Percentiles rank a stretch among this genome's conserved stretches.
Evolutionary conservation across 2,888 invertebrate genomes (phyloP).

Genomic region (Hirtodrosophila alboralis): DNA sequence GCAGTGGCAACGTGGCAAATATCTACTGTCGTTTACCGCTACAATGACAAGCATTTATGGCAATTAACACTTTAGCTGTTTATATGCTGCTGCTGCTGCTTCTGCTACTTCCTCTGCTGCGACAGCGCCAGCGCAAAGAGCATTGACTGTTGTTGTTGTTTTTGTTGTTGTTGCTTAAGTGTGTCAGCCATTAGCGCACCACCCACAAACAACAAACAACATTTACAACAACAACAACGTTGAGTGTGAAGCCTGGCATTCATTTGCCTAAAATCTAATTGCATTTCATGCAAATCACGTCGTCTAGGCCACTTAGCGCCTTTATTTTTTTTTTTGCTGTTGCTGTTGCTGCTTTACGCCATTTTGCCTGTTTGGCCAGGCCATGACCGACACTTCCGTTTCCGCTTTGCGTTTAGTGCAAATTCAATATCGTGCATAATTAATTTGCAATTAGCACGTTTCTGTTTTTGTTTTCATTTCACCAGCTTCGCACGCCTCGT

Average conservation of each 20-base stretch:
- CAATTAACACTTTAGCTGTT: constrained; percentile 85
- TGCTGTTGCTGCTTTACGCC: constrained; percentile 12
- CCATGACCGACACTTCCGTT: constrained; percentile 21
- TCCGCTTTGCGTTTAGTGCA: constrained; percentile 74
- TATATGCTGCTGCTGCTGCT: constrained; percentile 70
- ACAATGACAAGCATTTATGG: constrained; percentile 85
- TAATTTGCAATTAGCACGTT: constrained; percentile 84
- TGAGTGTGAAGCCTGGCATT: constrained; percentile 11
- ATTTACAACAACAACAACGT: constrained; percentile 8
- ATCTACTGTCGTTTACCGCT: constrained; percentile 83
- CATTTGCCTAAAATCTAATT: constrained; percentile 68
- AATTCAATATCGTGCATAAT: constrained; percentile 84
- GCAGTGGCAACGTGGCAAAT: constrained; percentile 82
- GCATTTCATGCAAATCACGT: constrained; percentile 77
- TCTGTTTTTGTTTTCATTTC: constrained; percentile 75
- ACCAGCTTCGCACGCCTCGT: constrained; percentile 49
- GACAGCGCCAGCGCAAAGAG: constrained; percentile 39
- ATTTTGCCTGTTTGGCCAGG: constrained; percentile 32
- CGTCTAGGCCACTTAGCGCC: constrained; percentile 37
- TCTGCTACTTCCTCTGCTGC: constrained; percentile 17
- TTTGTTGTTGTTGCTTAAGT: constrained; percentile 70
- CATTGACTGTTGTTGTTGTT: constrained; percentile 25
- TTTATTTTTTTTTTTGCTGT: constrained; percentile 16
- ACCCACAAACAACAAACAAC: constrained; percentile 34
- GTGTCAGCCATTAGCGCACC: constrained; percentile 74